Evolutionary conservation across 2,797 vertebrate genomes (phyloP), one percentile per base, ranked within the genome.

Genomic region (Sebastes iracundus): DNA sequence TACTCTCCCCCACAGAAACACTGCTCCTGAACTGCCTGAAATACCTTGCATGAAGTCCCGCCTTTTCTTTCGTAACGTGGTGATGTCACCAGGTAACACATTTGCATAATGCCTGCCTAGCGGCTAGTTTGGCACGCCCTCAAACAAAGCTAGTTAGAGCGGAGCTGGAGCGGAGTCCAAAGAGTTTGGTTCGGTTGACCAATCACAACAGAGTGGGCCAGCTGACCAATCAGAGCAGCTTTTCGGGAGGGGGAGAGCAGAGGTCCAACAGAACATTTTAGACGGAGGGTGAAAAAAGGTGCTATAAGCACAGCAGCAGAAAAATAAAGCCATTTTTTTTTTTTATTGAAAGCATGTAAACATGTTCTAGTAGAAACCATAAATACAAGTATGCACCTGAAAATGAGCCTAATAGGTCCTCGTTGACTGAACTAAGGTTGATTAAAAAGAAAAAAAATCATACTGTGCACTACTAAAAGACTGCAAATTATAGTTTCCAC

Each of bases 121-220:
- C 46, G 0, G 0, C 7, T 52, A 52, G 46, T 52, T 52, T n/a
- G 46, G 46, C 46, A 0, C 18, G 2, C 18, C 18, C 46, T n/a
- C 46, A 52, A 52, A 52, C 18, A 52, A 52, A 52, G 46, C 2
- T 49, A 49, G 42, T 49, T 52, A n/a, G 46, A 52, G 18, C 2
- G 0, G 46, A n/a, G 46, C 7, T 49, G 46, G 18, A 49, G 46
- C 46, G 0, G 0, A 52, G 46, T 52, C 1, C 0, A 2, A 52
- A 52, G 18, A 52, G 46, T n/a, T 52, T 52, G 46, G 0, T 20
- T 52, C 7, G 3, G 18, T 0, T n/a, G 46, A n/a, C 46, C 46
- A 52, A 49, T 49, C 42, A 49, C 7, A 49, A 49, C 3, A 8
- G 0, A 49, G 7, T 49, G 42, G 42, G 3, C 42, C 42, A 49